Base-by-base conservation (phyloP, 2,113 vertebrate genomes). In the Scopus umbretta region DNA sequence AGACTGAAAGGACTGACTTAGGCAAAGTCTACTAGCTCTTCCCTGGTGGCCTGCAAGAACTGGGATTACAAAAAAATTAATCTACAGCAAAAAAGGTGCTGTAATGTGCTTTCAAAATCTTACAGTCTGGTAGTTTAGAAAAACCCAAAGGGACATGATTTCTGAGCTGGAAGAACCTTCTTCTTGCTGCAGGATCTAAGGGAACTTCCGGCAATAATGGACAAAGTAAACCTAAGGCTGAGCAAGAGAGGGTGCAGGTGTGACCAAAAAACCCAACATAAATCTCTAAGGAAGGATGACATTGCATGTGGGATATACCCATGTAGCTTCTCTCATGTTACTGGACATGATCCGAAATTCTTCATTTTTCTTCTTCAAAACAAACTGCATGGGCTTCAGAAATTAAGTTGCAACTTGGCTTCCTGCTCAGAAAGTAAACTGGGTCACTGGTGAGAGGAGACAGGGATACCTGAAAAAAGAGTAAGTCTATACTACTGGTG, bases 281-380 rank as follows among this genome's bases (percentile, higher is more conserved):
- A 85, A 83, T 50, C 36, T 40, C 16, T 68, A 52, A 68, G 73
- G 32, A 89, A 81, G 21, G 29, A 70, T 22, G 6, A 38, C 21
- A 58, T 1, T 45, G 10, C 27, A 47, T 43, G 49, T 1, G 5
- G 21, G 5, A 75, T 21, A 52, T 5, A 43, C 12, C 40, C 0
- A 40, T 6, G 18, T 10, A 86, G 34, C 11, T 80, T 75, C n/a
- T 71, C 38, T 61, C 45, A 32, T 1, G 3, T 32, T 38, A 55
- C 13, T 42, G 38, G 81, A n/a, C 29, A 21, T 10, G 18, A 61
- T 30, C 5, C 52, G 70, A 88, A 85, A 82, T 47, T 56, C 9
- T 71, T 32, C 13, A 36, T 40, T 43, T 56, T 78, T 17, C 20
- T 58, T 71, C 29, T 55, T 47, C 42, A 7, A 75, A 85, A 61